Evolutionary conservation across 1,140 invertebrate species (phyloP), one percentile per base, ranked within the genome.

Genomic region (Arctopsyche grandis): DNA sequence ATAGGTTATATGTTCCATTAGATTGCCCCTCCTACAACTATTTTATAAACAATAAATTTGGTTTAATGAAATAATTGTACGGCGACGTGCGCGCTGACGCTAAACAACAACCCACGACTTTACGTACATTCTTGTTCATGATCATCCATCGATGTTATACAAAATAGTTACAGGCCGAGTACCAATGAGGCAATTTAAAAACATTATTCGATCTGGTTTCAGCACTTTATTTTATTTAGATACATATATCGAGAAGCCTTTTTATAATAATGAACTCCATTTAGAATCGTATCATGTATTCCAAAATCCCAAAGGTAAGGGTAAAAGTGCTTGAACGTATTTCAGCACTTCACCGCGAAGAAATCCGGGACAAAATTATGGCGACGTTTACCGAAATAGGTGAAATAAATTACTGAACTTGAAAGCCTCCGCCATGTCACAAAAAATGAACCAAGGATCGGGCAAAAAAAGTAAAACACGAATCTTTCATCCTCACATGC

Each of bases 21-120:
- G 56, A 9, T 60, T 26, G 22, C 63, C 21, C 0, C 24, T 66
- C 63, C 63, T 66, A 66, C 63, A 66, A 66, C 63, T 66, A 66
- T 66, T 66, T 63, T 76, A 76, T 76, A 76, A 76, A 76, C 74
- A 76, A 63, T 76, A 76, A 63, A 76, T 76, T 63, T 16, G 21
- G 29, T 76, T 76, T 76, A 63, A 76, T 76, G 24, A 63, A 63
- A 76, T 76, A 74, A 74, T 74, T 74, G 71, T 56, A 46, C 63
- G 63, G 14, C 63, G 63, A 66, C 63, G 24, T 66, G 56, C 56
- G 16, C 56, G 56, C 56, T 60, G 56, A 60, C 56, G 56, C 56
- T 60, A 60, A 60, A 60, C 56, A 38, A 38, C 29, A 60, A 60
- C 56, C 56, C 56, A 60, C 56, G 56, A 60, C 21, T 66, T 26